These are phyloP conservation scores for Regulus satrapa DNA, from an alignment of 2,113 vertebrate species.

Conservation along the genomic window DNA sequence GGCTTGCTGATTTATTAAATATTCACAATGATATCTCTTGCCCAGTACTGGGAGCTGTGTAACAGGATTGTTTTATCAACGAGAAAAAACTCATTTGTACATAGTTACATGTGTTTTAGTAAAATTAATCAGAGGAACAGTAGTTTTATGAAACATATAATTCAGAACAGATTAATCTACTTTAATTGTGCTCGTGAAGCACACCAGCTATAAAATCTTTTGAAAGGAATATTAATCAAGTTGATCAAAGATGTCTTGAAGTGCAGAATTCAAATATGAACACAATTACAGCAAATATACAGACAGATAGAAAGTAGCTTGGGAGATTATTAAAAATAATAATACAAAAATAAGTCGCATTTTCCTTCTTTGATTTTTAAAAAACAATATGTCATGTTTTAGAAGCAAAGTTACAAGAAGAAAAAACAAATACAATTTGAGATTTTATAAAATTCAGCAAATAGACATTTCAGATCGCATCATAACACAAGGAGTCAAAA, in stretches of 20 bases:
- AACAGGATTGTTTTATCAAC: slow-evolving; percentile 26
- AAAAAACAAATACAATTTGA: background rate
- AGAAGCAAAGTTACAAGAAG: background rate
- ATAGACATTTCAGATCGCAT: background rate
- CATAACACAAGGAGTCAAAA: background rate
- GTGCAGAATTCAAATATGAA: background rate
- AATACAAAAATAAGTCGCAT: background rate
- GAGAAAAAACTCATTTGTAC: background rate
- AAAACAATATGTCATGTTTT: background rate
- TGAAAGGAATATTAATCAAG: slow-evolving; percentile 37
- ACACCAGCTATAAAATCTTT: slow-evolving; percentile 16
- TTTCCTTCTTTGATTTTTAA: background rate
- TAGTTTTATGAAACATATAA: slow-evolving; percentile 16
- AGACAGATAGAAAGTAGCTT: background rate
- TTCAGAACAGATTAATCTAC: slow-evolving; percentile 17
- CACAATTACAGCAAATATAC: background rate
- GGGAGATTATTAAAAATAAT: background rate
- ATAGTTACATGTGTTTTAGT: background rate
- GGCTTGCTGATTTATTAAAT: slow-evolving; percentile 42
- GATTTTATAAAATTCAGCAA: background rate
- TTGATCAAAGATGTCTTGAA: slow-evolving; percentile 51
- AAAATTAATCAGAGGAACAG: slow-evolving; percentile 22
- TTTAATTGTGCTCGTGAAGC: slow-evolving; percentile 7
- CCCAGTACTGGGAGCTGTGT: background rate
- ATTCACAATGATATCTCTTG: background rate